Percentiles rank a stretch among this genome's conserved stretches.
phyloP scores from a whole-genome alignment of 2,113 vertebrate species.

The Chionis minor region DNA sequence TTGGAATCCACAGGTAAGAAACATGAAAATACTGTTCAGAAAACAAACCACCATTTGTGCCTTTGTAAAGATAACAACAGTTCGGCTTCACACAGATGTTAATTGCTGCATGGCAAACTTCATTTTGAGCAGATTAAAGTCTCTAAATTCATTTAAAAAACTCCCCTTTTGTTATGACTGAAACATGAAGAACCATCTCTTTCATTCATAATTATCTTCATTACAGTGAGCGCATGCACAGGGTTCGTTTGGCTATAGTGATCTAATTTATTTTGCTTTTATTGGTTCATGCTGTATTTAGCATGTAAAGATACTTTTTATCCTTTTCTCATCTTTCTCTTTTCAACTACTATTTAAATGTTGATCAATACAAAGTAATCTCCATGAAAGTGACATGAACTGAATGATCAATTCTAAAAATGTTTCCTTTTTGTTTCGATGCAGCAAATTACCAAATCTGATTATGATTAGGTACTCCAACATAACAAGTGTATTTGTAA shows the following conservation, averaged over 20 bases:
- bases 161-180: slow-evolving; percentile 7
- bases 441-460: slow-evolving; percentile 66
- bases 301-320: slow-evolving; percentile 54
- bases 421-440: slow-evolving; percentile 64
- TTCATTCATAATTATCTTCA: slow-evolving; percentile 19
- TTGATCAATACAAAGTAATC: slow-evolving; percentile 69
- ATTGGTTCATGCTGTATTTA: slow-evolving; percentile 55
- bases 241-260: neutral
- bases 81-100: neutral
- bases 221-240: neutral
- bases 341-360: slow-evolving; percentile 50
- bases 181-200: neutral
- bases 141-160: neutral
- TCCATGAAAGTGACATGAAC: slow-evolving; percentile 62
- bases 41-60: neutral
- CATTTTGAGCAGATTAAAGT: slow-evolving; percentile 18
- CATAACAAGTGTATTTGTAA: slow-evolving; percentile 26
- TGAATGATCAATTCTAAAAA: slow-evolving; percentile 68
- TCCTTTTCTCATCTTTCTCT: slow-evolving; percentile 53
- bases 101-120: slow-evolving; percentile 44
- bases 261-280: slow-evolving; percentile 62
- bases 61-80: neutral
- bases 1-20: slow-evolving; percentile 86
- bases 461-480: slow-evolving; percentile 58
- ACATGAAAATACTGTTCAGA: neutral